Percentiles rank a stretch among this genome's conserved stretches.
phyloP scores from a whole-genome alignment of 2,113 vertebrate species.

The Alces alces region DNA sequence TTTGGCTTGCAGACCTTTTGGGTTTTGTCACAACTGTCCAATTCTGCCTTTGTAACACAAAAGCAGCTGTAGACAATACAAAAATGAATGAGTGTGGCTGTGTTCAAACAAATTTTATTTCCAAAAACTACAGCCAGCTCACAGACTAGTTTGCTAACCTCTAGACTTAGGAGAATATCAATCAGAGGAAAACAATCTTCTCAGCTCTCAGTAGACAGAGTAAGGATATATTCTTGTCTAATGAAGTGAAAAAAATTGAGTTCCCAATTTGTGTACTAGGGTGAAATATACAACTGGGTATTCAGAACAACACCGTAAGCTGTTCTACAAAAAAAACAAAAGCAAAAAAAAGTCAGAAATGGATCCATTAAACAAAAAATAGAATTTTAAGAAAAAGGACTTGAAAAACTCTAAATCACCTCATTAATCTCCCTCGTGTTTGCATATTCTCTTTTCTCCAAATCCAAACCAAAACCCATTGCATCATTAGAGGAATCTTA shows the following conservation, averaged over 20 bases:
- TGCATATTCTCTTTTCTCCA: neutral
- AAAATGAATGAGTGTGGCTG: neutral
- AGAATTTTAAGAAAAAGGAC: neutral
- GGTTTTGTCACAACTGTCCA: neutral
- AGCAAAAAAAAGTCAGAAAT: neutral
- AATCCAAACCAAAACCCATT: neutral
- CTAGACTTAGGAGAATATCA: neutral
- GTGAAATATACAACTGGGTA: neutral
- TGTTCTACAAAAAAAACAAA: neutral
- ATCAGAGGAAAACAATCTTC: neutral
- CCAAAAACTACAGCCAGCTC: neutral
- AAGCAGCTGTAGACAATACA: neutral
- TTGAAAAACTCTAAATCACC: neutral
- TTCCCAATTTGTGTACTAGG: neutral
- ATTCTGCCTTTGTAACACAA: neutral
- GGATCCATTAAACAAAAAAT: neutral
- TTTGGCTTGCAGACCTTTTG: neutral
- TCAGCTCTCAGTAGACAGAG: neutral
- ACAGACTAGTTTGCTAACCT: neutral
- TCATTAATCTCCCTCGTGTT: neutral
- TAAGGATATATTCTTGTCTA: neutral
- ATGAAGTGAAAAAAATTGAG: neutral
- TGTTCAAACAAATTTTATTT: neutral
- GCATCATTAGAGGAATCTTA: neutral
- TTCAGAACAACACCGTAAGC: neutral